Base-by-base conservation (phyloP, 2,888 invertebrate genomes). In the Drosophila setosimentum region DNA sequence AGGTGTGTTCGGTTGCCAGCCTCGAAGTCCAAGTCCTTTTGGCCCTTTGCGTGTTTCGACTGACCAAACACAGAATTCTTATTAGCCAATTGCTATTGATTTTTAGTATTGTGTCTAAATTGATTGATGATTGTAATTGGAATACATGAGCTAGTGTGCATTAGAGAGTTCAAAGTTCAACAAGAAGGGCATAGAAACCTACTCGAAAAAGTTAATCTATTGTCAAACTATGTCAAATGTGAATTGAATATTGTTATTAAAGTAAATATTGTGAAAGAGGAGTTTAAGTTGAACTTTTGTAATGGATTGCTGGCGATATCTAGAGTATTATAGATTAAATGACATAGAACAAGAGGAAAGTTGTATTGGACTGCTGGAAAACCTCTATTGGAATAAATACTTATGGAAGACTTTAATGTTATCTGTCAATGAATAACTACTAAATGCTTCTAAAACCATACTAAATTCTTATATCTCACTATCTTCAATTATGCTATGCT, bases 81-180 rank as follows among this genome's bases (percentile, higher is more conserved):
- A 37, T 69, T 70, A 50, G 30, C 57, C 51, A 48, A 60, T 33
- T 67, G 35, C 59, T 59, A 77, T 77, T 77, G 77, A 77, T 76
- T 72, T 29, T 37, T 8, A 35, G 21, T 8, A 29, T 60, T 72
- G 45, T 76, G 69, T 67, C 62, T 37, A 71, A 67, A 70, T 62
- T 88, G 84, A 84, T 84, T 86, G 84, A 84, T 84, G 62, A 73
- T 63, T 21, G 68, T 80, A 88, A 84, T 83, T 88, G 71, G 71
- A 35, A 53, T 60, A 57, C 49, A 54, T 24, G 40, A 45, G 24
- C 33, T 0, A 18, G 21, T 49, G 1, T 48, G n/a, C 18, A 2
- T 3, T 24, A 16, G 21, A 40, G 33, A 61, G 73, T 58, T 72
- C 66, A 78, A 42, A 67, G 80, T 59, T 78, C 63, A 68, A 2